Base-by-base conservation (phyloP, 2,797 vertebrate species). In the Lophius americanus region DNA sequence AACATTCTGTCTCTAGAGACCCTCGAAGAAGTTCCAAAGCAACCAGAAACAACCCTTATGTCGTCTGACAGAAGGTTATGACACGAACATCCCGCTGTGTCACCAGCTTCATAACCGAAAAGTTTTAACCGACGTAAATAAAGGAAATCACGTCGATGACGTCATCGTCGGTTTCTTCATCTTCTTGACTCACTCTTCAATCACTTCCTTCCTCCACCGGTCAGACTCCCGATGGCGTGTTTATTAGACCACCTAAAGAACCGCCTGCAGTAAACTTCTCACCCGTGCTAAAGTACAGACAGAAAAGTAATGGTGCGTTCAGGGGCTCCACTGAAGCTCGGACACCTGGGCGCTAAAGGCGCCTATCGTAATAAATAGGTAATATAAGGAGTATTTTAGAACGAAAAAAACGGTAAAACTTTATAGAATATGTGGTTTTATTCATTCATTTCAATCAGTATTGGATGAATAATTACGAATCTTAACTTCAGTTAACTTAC, bases 101-200 rank as follows among this genome's bases (percentile, higher is more conserved):
- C 64, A 51, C 4, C 6, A 52, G 73, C 73, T 81, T 48, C 83
- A 85, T 87, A 62, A 56, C 58, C 57, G 74, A 47, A 11, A 39
- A 69, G 57, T 69, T 55, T 39, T 2, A 44, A 67, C 55, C 73
- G 68, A 68, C 56, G 53, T 23, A 72, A 83, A 87, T 70, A 13
- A 54, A 53, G 86, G 85, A 90, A 90, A 86, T 50, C 51, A 78
- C 84, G 37, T 32, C 52, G 1, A 4, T 42, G 61, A 73, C 86
- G 89, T 90, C 89, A 91, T 5, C 65, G 10, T 2, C 33, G 2
- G 8, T 2, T 72, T 82, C 81, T 63, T 68, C 76, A 87, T 69
- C 32, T 23, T 60, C 58, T 56, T 88, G 80, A 87, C 23, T 84
- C 78, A 81, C 53, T 1, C 8, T 13, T 65, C 3, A 9, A 12